Base-by-base conservation (phyloP, 2,797 vertebrate species). In the Myotis pilosus region DNA sequence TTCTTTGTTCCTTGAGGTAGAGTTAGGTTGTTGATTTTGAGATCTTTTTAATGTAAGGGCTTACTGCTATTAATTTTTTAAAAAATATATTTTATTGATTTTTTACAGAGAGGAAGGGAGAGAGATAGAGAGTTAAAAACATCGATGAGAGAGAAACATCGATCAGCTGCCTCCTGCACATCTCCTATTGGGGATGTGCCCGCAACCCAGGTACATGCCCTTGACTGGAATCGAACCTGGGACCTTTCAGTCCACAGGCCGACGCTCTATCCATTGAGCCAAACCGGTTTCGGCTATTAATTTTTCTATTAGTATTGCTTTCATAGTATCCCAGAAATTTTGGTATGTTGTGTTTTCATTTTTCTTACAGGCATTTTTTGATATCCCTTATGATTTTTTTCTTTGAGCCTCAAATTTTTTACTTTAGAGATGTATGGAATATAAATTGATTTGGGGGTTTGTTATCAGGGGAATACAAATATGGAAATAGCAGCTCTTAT, bases 371-470 rank as follows among this genome's bases (percentile, higher is more conserved):
- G 3, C 84, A 44, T 64, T 68, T 74, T 69, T 28, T 62, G 19
- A 64, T 92, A 72, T 84, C 19, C 33, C 33, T 76, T 88, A 51
- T 36, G 62, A 66, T 49, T 78, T 88, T 41, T 49, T 87, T 74
- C 49, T 75, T 72, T 88, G 57, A 44, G 49, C 13, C 8, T 8
- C 23, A 89, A n/a, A 75, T 47, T 68, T 82, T 87, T 91, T 22
- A 92, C 68, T 69, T 94, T 86, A 91, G 36, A 83, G 23, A 87
- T 90, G 20, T 76, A n/a, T 47, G 68, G 44, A 47, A n/a, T 85
- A 81, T 89, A 75, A 95, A 93, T 83, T 81, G 62, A 69, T 89
- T 93, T 44, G 25, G 60, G 33, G 20, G 8, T 55, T 94, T 72
- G 55, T 86, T 84, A 74, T 69, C 4, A 55, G 44, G 20, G 28